A percentile compares a stretch with the other conserved stretches of the same genome.
Evolutionary conservation across 2,113 vertebrate species (phyloP).

Genomic region (Rhinolophus ferrumequinum): DNA sequence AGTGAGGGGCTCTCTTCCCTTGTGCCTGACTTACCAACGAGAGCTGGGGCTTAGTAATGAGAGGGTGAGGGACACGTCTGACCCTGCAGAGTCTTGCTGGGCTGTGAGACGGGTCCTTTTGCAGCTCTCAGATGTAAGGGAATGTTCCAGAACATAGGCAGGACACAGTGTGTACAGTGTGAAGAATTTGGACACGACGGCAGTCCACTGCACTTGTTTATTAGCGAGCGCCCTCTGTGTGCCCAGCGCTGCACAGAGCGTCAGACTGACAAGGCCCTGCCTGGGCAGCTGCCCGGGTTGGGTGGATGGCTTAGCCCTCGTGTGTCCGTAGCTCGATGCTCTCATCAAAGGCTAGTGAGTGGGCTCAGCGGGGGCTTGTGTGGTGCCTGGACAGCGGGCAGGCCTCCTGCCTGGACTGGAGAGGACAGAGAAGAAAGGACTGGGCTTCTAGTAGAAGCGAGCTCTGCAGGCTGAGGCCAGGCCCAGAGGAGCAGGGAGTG

Average conservation of each 20-base stretch:
- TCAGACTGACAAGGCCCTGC: fast-evolving
- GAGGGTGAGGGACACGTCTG: not conserved
- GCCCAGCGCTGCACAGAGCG: fast-evolving
- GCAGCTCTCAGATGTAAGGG: not conserved
- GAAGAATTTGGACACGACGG: not conserved
- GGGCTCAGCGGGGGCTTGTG: fast-evolving
- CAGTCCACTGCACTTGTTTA: fast-evolving
- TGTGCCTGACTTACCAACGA: fast-evolving
- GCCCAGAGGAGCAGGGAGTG: not conserved
- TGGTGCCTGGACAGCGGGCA: not conserved
- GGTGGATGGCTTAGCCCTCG: not conserved
- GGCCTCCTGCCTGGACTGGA: fast-evolving
- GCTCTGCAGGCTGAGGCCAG: not conserved
- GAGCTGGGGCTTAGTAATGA: not conserved
- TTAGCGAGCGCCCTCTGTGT: fast-evolving
- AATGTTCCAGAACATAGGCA: not conserved
- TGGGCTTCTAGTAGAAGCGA: constrained; percentile 53
- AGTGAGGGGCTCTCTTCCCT: not conserved
- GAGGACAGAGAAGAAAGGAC: not conserved
- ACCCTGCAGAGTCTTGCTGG: not conserved
- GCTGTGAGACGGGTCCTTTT: not conserved
- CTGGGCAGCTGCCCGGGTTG: fast-evolving
- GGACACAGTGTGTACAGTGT: fast-evolving
- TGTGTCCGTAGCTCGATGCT: not conserved
- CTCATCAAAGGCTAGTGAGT: not conserved